Percentiles rank a stretch among this genome's conserved stretches.
These are phyloP conservation scores for Apocheima hispidaria DNA, from an alignment of 2,888 invertebrate genomes.

Conservation along the genomic window DNA sequence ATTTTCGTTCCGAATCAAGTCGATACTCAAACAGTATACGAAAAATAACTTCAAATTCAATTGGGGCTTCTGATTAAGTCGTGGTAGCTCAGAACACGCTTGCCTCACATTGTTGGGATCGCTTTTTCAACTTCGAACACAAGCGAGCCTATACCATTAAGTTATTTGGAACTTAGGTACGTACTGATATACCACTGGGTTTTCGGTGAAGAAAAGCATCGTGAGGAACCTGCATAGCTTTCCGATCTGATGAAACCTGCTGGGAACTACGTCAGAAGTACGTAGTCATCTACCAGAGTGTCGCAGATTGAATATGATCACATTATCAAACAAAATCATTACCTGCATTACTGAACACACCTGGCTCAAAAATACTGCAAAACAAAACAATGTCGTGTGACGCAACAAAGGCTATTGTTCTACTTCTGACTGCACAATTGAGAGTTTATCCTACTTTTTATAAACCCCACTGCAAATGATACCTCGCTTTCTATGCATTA, in stretches of 20 bases:
- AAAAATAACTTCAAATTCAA: too few relatives aligned
- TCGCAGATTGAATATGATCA: background rate
- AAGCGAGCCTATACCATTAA: too few relatives aligned
- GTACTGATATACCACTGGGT: too few relatives aligned
- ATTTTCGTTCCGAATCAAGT: background rate
- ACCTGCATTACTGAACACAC: constrained; percentile 21
- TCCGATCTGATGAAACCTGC: too few relatives aligned
- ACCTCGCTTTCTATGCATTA: constrained; percentile 50
- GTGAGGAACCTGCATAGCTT: too few relatives aligned
- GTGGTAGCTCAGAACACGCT: too few relatives aligned
- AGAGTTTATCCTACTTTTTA: constrained; percentile 52
- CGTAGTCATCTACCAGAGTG: background rate
- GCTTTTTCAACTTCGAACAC: too few relatives aligned
- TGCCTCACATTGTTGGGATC: too few relatives aligned
- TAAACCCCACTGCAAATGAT: constrained; percentile 46
- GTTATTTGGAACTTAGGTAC: too few relatives aligned
- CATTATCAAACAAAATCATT: background rate
- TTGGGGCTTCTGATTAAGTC: too few relatives aligned
- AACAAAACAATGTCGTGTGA: constrained; percentile 39
- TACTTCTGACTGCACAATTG: constrained; percentile 36
- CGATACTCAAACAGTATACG: background rate
- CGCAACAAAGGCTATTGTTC: constrained; percentile 67
- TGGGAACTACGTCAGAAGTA: background rate
- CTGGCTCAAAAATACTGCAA: constrained; percentile 41
- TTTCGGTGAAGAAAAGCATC: too few relatives aligned